Percentiles rank a stretch among this genome's conserved stretches.
Conservation (phyloP, 2,888 invertebrate genomes). For the Opisthograptis luteolata region DNA sequence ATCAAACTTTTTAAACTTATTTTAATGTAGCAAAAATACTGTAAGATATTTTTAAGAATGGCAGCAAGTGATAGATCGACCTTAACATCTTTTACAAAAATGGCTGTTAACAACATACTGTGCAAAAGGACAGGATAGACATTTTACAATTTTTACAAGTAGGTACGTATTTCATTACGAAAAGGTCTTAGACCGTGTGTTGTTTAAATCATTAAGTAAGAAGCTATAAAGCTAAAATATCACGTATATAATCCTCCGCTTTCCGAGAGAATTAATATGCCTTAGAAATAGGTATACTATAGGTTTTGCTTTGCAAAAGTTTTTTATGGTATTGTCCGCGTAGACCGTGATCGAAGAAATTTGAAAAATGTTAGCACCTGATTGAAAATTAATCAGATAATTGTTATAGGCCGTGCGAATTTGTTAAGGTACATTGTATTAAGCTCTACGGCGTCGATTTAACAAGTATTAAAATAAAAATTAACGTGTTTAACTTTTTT, state of each 20-base stretch:
- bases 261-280: slow-evolving; percentile 64
- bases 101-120: slow-evolving; percentile 28
- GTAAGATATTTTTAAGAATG: slow-evolving; percentile 16
- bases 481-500: no score
- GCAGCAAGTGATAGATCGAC: slow-evolving; percentile 38
- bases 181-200: slow-evolving; percentile 69
- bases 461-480: no score
- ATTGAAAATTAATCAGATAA: slow-evolving; percentile 25
- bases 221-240: slow-evolving; percentile 83
- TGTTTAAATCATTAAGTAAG: slow-evolving; percentile 58
- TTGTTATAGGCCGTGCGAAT: slow-evolving; percentile 23
- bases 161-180: slow-evolving; percentile 33
- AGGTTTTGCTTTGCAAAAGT: slow-evolving; percentile 76
- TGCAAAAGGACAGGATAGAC: slow-evolving; percentile 39
- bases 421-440: slow-evolving; percentile 9
- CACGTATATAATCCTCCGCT: slow-evolving; percentile 73
- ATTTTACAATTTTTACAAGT: slow-evolving; percentile 44
- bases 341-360: slow-evolving; percentile 54
- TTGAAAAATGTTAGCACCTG: slow-evolving; percentile 48
- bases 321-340: slow-evolving; percentile 71
- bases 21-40: slow-evolving; percentile 29
- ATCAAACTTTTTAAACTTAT: slow-evolving; percentile 38
- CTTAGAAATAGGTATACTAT: slow-evolving; percentile 60
- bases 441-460: slow-evolving; percentile 9
- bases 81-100: slow-evolving; percentile 27